phyloP scores from a whole-genome alignment of 2,797 vertebrate genomes.

The Peromyscus melanophrys region DNA sequence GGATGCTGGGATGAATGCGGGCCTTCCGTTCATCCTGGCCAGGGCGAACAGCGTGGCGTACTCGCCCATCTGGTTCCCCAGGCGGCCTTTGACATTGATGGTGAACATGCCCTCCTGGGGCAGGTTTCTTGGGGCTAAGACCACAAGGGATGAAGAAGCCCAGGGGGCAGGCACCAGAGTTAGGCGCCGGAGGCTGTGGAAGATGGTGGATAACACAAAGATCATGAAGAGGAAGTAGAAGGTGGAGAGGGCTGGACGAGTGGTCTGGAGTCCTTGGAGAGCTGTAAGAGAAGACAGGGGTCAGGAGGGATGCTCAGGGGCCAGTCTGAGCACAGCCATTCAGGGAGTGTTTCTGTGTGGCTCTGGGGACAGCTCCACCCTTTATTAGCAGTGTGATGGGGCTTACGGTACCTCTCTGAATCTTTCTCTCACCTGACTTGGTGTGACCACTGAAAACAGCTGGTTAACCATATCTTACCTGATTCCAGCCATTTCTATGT shows the following conservation, averaged over 20 bases:
- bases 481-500: too few relatives aligned
- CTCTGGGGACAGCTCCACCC: not conserved
- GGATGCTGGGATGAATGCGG: conserved; percentile 69
- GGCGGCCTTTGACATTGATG: conserved; percentile 79
- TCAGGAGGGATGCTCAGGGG: not conserved
- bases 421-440: not conserved
- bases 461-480: too few relatives aligned
- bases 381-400: not conserved
- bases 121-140: not conserved
- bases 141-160: not conserved
- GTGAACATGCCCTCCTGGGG: conserved; percentile 79
- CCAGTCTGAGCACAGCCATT: not conserved
- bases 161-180: conserved; percentile 44
- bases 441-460: not conserved
- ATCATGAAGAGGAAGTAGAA: conserved; percentile 39
- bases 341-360: not conserved
- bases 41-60: conserved; percentile 85
- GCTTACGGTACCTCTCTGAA: not conserved
- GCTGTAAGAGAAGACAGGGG: not conserved
- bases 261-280: not conserved
- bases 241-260: not conserved
- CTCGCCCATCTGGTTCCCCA: conserved; percentile 87
- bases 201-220: conserved; percentile 40
- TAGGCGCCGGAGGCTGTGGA: conserved; percentile 61
- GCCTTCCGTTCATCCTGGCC: conserved; percentile 80